A percentile compares a stretch with the other conserved stretches of the same genome.
Evolutionary conservation across 2,797 vertebrate genomes (phyloP).

Genomic region (Danio choprae): DNA sequence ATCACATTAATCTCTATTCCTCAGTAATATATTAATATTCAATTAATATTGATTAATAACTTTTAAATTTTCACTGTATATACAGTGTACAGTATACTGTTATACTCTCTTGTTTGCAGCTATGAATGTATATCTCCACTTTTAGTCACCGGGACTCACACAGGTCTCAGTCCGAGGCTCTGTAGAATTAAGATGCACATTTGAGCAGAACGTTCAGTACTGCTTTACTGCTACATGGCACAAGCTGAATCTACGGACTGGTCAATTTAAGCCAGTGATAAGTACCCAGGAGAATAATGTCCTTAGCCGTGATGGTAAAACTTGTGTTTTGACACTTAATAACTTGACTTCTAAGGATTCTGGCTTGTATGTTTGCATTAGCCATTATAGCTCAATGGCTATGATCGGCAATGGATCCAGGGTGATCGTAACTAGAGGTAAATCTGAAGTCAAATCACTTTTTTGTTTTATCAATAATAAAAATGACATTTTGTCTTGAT

Average conservation of each 20-base stretch:
- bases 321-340: conserved; percentile 18
- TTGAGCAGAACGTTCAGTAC: fast-evolving
- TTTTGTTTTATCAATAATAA: not conserved
- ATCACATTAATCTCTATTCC: not conserved
- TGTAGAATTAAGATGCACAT: conserved; percentile 31
- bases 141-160: conserved; percentile 12
- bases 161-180: not conserved
- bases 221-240: conserved; percentile 37
- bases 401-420: conserved; percentile 39
- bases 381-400: not conserved
- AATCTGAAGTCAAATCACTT: not conserved
- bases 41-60: no score
- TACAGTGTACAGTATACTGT: no score
- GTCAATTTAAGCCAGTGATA: not conserved
- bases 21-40: not conserved
- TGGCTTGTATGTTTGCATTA: conserved; percentile 50
- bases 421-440: conserved; percentile 50
- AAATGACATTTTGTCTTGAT: not conserved
- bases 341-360: conserved; percentile 27
- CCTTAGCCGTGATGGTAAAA: fast-evolving
- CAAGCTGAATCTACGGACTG: conserved; percentile 43
- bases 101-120: conserved; percentile 18
- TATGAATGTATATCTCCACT: not conserved
- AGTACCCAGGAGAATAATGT: fast-evolving
- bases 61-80: no score